Base-by-base conservation (phyloP, 2,797 vertebrate genomes). In the Sebastolobus altivelis region DNA sequence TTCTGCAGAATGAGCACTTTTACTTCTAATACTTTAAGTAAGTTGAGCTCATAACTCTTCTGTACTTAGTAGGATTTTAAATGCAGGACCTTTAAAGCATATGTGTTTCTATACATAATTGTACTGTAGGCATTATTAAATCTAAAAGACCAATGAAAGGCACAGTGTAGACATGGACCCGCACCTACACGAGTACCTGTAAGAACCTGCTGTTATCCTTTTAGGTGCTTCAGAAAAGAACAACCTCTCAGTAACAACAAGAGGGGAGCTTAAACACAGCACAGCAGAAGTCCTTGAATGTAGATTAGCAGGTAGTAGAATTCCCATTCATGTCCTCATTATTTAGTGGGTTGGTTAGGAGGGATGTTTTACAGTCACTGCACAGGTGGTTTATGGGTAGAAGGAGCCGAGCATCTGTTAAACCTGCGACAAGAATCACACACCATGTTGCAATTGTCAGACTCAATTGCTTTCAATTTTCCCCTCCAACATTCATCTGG, bases 391-490 rank as follows among this genome's bases (percentile, higher is more conserved):
- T 92, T 84, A 89, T 85, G 83, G 82, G 82, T 81, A 83, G 77
- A 86, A 74, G 83, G 46, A 86, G 63, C 70, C 11, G 54, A 89
- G 85, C 86, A 88, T 87, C 90, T 92, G 87, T 91, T 94, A 92
- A 89, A 91, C 89, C 90, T 77, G 86, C 62, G 46, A 87, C 87
- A 83, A 77, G 75, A 81, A 86, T 88, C 78, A 74, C 76, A 76
- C 79, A 80, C 68, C 84, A 77, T 89, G 86, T 87, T 87, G 88
- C 55, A 25, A 25, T 25, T 25, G 85, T 93, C 87, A 92, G 80
- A 90, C 88, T 93, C 88, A 85, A 94, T 92, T 93, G 89, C 90
- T 91, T 92, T 92, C 90, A 89, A 88, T 92, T 92, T 89, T 84
- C 77, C 60, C 67, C 83, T 80, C 5, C 81, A 88, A 91, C 89